Conservation (phyloP, 2,113 vertebrate species). For the Larimichthys polyactis region DNA sequence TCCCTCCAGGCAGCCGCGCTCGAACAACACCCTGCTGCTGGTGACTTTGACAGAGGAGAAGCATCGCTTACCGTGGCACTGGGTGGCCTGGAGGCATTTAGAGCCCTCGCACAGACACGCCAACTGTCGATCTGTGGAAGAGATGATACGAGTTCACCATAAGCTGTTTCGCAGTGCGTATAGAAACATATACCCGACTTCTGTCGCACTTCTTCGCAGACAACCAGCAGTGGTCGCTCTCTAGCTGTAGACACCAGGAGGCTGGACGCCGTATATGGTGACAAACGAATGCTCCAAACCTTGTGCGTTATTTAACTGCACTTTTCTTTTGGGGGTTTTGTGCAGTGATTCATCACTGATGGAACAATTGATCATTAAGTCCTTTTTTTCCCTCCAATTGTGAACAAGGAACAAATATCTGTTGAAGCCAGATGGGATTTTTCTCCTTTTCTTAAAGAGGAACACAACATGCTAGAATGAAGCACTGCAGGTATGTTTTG, state of each 20-base stretch:
- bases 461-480: background rate
- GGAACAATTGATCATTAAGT: background rate
- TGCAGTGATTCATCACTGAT: background rate
- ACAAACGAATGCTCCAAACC: background rate
- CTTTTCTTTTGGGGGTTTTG: background rate
- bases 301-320: background rate
- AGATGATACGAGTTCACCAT: background rate
- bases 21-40: slow-evolving; percentile 60
- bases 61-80: slow-evolving; percentile 81
- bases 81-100: slow-evolving; percentile 71
- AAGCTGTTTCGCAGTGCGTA: background rate
- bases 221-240: background rate
- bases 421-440: background rate
- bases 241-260: background rate
- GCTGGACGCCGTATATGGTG: background rate
- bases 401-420: background rate
- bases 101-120: slow-evolving; percentile 80
- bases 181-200: background rate
- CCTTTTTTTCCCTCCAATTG: background rate
- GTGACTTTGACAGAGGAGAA: slow-evolving; percentile 81
- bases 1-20: slow-evolving; percentile 80
- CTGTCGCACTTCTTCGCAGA: background rate
- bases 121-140: slow-evolving; percentile 77
- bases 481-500: background rate
- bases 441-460: no score